These are phyloP conservation scores for Tetragnatha versicolor DNA, from an alignment of 1,140 invertebrate species.

Conservation along the genomic window DNA sequence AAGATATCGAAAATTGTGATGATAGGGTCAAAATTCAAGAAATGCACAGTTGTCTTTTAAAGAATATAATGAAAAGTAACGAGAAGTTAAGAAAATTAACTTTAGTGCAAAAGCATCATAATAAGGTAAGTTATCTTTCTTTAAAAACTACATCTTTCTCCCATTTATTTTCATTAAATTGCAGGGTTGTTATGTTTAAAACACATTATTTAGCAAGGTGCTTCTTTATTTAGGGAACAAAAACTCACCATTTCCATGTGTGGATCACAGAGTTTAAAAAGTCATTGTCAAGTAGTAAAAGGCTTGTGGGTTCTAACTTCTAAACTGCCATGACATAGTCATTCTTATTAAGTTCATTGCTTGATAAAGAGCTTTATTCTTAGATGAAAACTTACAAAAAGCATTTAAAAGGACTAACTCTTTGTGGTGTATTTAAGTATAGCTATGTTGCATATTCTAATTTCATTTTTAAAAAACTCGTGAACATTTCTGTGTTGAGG, in stretches of 20 bases:
- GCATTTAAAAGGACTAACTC: too few species aligned
- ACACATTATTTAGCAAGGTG: neutral
- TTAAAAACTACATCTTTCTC: neutral
- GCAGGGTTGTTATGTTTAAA: neutral
- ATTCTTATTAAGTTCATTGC: too few species aligned
- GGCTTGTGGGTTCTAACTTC: neutral
- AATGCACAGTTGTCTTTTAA: neutral
- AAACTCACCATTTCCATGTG: neutral
- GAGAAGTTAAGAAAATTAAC: constrained; percentile 13
- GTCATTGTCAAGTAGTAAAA: neutral
- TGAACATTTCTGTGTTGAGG: neutral
- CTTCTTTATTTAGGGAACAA: neutral
- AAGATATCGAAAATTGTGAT: constrained; percentile 11
- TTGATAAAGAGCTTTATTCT: too few species aligned
- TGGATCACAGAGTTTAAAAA: neutral
- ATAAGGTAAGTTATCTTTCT: neutral
- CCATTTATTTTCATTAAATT: neutral
- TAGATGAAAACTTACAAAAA: too few species aligned
- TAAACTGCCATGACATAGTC: too few species aligned
- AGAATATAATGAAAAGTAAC: neutral
- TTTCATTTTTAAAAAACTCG: neutral
- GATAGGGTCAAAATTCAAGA: neutral
- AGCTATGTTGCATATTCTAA: neutral
- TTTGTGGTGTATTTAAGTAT: too few species aligned
- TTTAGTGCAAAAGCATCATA: constrained; percentile 13